Conservation (phyloP, 2,797 vertebrate species). For the Sebastes reedi region DNA sequence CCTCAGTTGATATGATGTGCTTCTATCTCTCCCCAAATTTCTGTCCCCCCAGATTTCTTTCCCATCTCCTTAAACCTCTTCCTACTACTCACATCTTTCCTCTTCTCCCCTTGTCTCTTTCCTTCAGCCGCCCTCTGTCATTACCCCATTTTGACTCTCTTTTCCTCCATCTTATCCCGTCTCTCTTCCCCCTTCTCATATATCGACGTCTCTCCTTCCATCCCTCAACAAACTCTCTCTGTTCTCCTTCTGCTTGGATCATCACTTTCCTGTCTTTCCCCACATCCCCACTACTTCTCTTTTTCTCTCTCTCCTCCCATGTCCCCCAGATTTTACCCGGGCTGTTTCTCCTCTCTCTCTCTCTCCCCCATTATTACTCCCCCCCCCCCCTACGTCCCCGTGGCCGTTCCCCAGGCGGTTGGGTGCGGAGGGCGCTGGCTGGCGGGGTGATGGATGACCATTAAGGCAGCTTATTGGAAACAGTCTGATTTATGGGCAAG, state of each 20-base stretch:
- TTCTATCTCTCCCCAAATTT: neutral
- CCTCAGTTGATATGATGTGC: neutral
- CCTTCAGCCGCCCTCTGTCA: neutral
- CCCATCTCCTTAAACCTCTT: neutral
- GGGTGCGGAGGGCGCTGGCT: constrained; percentile 89
- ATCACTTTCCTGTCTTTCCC: constrained; percentile 15
- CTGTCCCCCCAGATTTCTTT: neutral
- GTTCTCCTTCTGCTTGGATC: constrained; percentile 31
- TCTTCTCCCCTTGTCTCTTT: neutral
- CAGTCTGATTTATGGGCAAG: constrained; percentile 99
- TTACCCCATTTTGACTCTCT: neutral
- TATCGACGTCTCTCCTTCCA: neutral
- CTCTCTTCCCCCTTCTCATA: neutral
- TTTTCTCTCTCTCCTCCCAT: constrained; percentile 7
- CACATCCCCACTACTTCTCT: constrained; percentile 9
- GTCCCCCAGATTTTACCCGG: constrained; percentile 26
- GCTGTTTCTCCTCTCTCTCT: constrained; percentile 39
- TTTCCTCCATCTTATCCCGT: neutral
- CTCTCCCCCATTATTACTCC: constrained; percentile 17
- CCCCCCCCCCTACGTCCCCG: constrained; percentile 39
- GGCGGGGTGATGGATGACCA: constrained; percentile 99
- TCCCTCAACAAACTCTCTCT: constrained; percentile 21
- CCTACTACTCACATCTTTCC: too few relatives aligned
- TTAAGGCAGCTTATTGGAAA: constrained; percentile 99
- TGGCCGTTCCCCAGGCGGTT: constrained; percentile 73